Conservation (phyloP, 23 tunicate genomes). For the Diplosoma virens region DNA sequence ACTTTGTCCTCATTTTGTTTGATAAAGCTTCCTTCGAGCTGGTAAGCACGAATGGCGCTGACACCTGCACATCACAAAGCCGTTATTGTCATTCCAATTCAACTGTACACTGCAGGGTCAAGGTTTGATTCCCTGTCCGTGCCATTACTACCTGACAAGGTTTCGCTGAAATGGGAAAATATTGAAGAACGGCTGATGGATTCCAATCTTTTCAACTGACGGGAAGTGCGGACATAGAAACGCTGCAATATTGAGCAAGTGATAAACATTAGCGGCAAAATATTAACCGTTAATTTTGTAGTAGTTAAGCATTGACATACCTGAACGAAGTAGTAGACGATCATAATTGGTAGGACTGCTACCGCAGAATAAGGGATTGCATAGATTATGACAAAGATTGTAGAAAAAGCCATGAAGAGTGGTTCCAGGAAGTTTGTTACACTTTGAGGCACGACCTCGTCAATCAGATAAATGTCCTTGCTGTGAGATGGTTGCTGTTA, state of each 20-base stretch:
- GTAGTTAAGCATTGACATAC: no score
- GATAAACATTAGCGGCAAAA: no score
- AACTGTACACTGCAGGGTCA: no score
- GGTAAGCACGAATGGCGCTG: conserved; percentile 60
- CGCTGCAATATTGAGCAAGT: conserved; percentile 14
- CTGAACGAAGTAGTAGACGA: conserved; percentile 54
- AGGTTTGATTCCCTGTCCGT: no score
- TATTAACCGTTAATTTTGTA: no score
- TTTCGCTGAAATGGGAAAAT: conserved; percentile 78
- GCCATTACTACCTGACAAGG: conserved; percentile 73
- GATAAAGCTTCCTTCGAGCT: conserved; percentile 36
- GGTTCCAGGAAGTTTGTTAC: conserved; percentile 33
- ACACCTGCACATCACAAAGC: conserved; percentile 58
- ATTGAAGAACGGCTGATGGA: conserved; percentile 75
- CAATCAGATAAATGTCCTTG: conserved; percentile 70
- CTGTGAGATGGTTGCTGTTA: no score
- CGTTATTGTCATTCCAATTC: no score
- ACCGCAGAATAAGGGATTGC: conserved; percentile 44
- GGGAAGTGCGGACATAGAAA: conserved; percentile 59
- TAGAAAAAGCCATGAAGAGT: conserved; percentile 43
- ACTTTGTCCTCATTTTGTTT: conserved; percentile 52
- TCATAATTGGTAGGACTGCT: conserved; percentile 42
- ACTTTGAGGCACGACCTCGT: conserved; percentile 55
- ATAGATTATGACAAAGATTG: conserved; percentile 49
- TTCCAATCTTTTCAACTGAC: conserved; percentile 72